These are phyloP conservation scores for Cheilosia vernalis DNA, from an alignment of 2,888 invertebrate genomes.

Conservation along the genomic window DNA sequence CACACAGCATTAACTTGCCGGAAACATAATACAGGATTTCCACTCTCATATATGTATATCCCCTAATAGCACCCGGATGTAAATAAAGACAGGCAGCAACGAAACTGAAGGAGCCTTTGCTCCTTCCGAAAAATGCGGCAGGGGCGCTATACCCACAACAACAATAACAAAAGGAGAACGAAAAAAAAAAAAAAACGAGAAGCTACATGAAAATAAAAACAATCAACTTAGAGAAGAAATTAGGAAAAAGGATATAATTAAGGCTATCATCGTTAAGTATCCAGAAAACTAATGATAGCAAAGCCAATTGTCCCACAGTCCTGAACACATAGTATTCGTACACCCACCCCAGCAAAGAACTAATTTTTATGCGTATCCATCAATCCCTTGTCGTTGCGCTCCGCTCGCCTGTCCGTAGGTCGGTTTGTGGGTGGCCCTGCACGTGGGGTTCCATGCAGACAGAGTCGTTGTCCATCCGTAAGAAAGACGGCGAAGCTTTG, in stretches of 20 bases:
- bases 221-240: slow-evolving; percentile 77
- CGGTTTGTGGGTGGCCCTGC: slow-evolving; percentile 31
- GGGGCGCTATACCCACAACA: slow-evolving; percentile 43
- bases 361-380: slow-evolving; percentile 74
- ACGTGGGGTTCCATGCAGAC: slow-evolving; percentile 33
- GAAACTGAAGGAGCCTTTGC: slow-evolving; percentile 49
- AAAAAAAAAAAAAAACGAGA: slow-evolving; percentile 18
- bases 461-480: background rate
- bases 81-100: slow-evolving; percentile 39
- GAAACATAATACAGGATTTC: slow-evolving; percentile 56
- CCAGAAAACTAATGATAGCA: slow-evolving; percentile 82
- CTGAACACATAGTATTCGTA: slow-evolving; percentile 3
- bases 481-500: slow-evolving; percentile 34
- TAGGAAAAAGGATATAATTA: slow-evolving; percentile 80
- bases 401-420: background rate
- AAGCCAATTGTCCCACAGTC: slow-evolving; percentile 79
- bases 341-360: slow-evolving; percentile 17
- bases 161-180: slow-evolving; percentile 13
- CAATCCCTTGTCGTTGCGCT: slow-evolving; percentile 54
- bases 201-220: slow-evolving; percentile 76
- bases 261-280: slow-evolving; percentile 82
- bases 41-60: slow-evolving; percentile 23
- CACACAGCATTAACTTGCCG: slow-evolving; percentile 53
- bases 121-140: slow-evolving; percentile 22
- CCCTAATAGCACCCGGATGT: slow-evolving; percentile 41